Evolutionary conservation across 1,140 invertebrate genomes (phyloP), one percentile per base, ranked within the genome.

Genomic region (Hyposmocoma kahamanoa): DNA sequence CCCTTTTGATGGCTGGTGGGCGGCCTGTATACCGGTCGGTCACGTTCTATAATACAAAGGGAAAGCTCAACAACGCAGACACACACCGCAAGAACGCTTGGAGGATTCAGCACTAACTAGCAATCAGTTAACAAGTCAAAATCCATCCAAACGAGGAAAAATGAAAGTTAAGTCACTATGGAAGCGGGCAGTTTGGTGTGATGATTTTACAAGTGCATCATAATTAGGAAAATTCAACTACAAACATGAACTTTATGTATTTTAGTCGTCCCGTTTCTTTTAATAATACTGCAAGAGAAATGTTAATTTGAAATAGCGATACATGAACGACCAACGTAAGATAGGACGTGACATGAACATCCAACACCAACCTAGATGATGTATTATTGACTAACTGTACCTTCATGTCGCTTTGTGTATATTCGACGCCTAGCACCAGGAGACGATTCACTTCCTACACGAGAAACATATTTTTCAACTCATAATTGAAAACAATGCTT

Each of bases 1-100:
- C 78, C 81, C 80, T 75, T 82, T 56, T 82, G 78, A 68, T 84
- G 80, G 50, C 71, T 84, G 60, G 75, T 54, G 54, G 81, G 81
- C 75, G 68, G 72, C 72, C 60, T 75, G 68, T 81, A 82, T 61
- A 56, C 58, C 60, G 63, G 67, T 59, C 80, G 72, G 65, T 51
- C 74, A 61, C 66, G 69, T 53, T 64, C 81, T 84, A 84, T 64
- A 72, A 82, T 62, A 84, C 57, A 79, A 84, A 82, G 57, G 66
- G 59, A 75, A 50, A 77, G 52, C 76, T 82, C 69, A 82, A 77
- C 78, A 72, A 65, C 66, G 52, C 72, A 64, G n/a, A 68, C 71
- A 62, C 71, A 81, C 69, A 73, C 71, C 73, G 46, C 32, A 32
- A 19, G 30, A 26, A 30, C 21, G 9, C 21, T 24, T 15, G 15